These are phyloP conservation scores for Takifugu bimaculatus DNA, from an alignment of 2,113 vertebrate genomes.

Conservation along the genomic window DNA sequence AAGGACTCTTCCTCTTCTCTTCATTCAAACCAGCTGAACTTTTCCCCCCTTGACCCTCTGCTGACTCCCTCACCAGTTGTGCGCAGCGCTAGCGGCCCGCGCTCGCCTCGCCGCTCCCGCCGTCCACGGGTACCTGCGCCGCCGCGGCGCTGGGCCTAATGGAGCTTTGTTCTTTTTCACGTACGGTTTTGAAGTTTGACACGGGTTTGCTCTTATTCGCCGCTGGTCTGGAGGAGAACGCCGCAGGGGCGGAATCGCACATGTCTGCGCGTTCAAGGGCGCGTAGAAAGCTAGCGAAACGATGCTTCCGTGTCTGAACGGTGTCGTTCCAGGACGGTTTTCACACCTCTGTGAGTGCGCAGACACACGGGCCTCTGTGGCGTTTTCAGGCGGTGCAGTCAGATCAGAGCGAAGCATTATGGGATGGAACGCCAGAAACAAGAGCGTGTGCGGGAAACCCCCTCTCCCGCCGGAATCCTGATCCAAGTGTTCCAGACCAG, in stretches of 20 bases:
- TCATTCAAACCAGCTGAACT: conserved; percentile 27
- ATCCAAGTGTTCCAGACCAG: too few species aligned
- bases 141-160: conserved; percentile 14
- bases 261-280: not conserved
- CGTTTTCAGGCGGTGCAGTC: too few species aligned
- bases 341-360: too few species aligned
- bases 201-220: conserved; percentile 45
- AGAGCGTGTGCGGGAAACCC: too few species aligned
- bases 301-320: too few species aligned
- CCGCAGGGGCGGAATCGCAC: not conserved
- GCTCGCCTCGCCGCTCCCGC: conserved; percentile 25
- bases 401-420: too few species aligned
- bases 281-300: not conserved
- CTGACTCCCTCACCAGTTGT: conserved; percentile 10
- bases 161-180: conserved; percentile 30
- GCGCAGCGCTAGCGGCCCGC: conserved; percentile 9
- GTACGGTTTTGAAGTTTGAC: conserved; percentile 21
- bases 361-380: too few species aligned
- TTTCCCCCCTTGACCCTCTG: conserved; percentile 26
- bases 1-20: conserved; percentile 7
- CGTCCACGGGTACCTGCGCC: conserved; percentile 21
- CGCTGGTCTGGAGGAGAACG: conserved; percentile 24
- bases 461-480: too few species aligned
- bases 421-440: too few species aligned
- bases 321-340: too few species aligned